Conservation (phyloP, 2,888 invertebrate genomes). For the Chironomus riparius region DNA sequence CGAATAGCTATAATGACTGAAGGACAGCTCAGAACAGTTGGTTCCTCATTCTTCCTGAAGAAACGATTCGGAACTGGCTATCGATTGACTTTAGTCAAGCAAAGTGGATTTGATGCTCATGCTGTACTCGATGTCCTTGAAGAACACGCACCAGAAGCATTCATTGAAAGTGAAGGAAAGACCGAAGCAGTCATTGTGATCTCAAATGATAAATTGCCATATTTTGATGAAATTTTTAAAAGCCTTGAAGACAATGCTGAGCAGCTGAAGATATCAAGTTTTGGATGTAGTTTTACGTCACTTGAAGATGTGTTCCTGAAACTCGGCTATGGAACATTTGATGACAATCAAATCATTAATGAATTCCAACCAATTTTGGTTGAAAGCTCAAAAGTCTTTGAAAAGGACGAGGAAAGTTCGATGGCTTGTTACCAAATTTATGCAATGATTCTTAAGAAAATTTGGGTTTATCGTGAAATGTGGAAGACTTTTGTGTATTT, state of each 20-base stretch:
- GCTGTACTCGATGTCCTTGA: constrained; percentile 51
- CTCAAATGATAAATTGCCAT: constrained; percentile 50
- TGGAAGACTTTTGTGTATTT: neutral
- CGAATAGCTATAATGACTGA: constrained; percentile 80
- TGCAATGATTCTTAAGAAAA: neutral
- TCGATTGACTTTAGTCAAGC: constrained; percentile 54
- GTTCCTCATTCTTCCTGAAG: constrained; percentile 72
- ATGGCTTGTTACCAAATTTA: constrained; percentile 34
- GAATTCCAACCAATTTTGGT: too few species aligned
- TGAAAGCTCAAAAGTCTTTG: too few species aligned
- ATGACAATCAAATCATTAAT: too few species aligned
- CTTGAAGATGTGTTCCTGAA: constrained; percentile 85
- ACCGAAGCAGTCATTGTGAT: constrained; percentile 64
- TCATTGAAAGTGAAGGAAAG: constrained; percentile 61
- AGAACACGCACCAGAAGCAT: constrained; percentile 54
- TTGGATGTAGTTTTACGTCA: constrained; percentile 75
- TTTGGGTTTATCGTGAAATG: neutral
- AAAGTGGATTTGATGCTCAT: constrained; percentile 37
- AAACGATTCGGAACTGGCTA: constrained; percentile 79
- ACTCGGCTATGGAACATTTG: constrained; percentile 41
- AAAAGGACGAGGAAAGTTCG: too few species aligned
- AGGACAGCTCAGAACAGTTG: constrained; percentile 70
- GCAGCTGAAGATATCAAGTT: constrained; percentile 59
- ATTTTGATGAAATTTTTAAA: constrained; percentile 59
- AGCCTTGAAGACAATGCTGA: constrained; percentile 54